Evolutionary conservation across 1,140 invertebrate genomes (phyloP).

Genomic region (fruit fly (Drosophila melanogaster)): DNA sequence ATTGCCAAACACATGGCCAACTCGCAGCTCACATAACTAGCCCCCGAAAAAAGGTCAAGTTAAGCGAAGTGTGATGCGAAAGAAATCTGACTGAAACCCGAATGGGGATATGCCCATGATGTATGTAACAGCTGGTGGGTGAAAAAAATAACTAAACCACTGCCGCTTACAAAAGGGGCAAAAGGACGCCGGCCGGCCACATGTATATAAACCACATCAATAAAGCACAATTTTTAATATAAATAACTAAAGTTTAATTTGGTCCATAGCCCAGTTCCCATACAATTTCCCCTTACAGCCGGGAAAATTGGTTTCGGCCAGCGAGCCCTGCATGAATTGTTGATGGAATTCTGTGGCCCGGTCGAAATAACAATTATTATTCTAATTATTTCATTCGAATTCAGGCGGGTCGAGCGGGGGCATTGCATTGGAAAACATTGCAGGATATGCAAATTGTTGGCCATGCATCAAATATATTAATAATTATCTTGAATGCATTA

Average conservation of each 20-base stretch:
- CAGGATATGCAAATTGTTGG: conserved; percentile 3
- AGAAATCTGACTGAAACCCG: conserved; percentile 47
- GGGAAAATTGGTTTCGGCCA: conserved; percentile 30
- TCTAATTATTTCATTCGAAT: conserved; percentile 67
- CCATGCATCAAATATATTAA: neutral
- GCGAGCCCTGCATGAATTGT: conserved; percentile 44
- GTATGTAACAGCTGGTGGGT: conserved; percentile 46
- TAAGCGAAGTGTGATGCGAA: conserved; percentile 54
- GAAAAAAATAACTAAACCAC: conserved; percentile 53
- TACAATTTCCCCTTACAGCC: conserved; percentile 1
- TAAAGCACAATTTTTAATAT: conserved; percentile 82
- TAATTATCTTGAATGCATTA: conserved; percentile 1
- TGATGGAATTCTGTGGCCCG: conserved; percentile 37
- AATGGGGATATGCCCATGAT: conserved; percentile 30
- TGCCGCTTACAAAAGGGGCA: conserved; percentile 53
- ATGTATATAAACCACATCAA: conserved; percentile 72
- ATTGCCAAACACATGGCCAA: conserved; percentile 74
- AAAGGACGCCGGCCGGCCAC: conserved; percentile 29
- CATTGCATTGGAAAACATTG: conserved; percentile 13
- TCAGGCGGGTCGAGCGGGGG: conserved; percentile 16
- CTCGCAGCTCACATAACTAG: conserved; percentile 47
- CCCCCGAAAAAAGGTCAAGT: conserved; percentile 62
- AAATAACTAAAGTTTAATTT: conserved; percentile 81
- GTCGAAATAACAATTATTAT: conserved; percentile 67
- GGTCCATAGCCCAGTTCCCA: conserved; percentile 41